Evolutionary conservation across 2,888 invertebrate genomes (phyloP), one percentile per base, ranked within the genome.

Genomic region (Muschampia plurimacula): DNA sequence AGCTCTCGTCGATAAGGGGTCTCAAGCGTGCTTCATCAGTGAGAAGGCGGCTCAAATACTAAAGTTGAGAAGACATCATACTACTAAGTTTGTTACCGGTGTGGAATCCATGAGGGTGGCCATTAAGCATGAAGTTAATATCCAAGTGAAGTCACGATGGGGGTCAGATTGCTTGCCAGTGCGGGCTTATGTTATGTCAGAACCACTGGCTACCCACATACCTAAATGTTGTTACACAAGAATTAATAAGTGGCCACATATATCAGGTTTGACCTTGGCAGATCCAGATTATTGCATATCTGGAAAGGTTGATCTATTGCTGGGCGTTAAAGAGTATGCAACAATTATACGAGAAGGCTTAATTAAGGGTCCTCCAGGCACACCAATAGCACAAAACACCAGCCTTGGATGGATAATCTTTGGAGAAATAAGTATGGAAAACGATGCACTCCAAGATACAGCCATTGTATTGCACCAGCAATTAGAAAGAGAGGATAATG

Each of bases 21-120:
- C 72, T n/a, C 72, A 72, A 77, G 49, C 49, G n/a, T 49, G 49
- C 49, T 49, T 49, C 49, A 49, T 49, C 12, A 49, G 69, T 28
- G 76, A 78, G 68, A 74, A 72, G 52, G 77, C 76, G 55, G 72
- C 73, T 69, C 78, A 79, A 73, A 15, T 72, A 9, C 57, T 78
- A 22, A 75, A 67, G 41, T 60, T 77, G 2, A 72, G 63, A 9
- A 75, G 67, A 74, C 52, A 39, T 62, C 46, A 36, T 6, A 60
- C 46, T 6, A 66, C 2, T 8, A 55, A 39, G 15, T 2, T 57
- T 52, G 55, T 67, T 7, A 39, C 67, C 65, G 52, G 52, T 15
- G 15, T 52, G 52, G 52, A 52, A 15, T 52, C 52, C 28, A 65
- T 49, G 65, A 65, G 46, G 32, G 49, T 65, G 32, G 7, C 49